Conservation (phyloP, 2,113 vertebrate species). For the Eolophus roseicapilla region DNA sequence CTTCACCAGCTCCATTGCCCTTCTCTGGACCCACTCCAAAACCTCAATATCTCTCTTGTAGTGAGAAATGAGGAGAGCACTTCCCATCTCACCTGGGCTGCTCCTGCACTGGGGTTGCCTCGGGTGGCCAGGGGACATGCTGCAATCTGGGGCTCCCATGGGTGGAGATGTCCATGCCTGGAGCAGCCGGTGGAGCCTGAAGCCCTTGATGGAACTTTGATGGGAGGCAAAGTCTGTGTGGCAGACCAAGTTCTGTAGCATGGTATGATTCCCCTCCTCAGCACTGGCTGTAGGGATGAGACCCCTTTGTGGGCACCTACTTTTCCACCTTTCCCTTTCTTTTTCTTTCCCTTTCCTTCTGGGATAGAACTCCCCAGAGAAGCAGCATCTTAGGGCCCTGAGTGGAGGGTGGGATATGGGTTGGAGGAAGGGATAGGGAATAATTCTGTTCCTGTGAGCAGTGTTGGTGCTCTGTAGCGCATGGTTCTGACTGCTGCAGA, state of each 20-base stretch:
- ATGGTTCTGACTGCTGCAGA: not conserved
- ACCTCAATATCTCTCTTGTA: not conserved
- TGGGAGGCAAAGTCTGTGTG: not conserved
- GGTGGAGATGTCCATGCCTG: not conserved
- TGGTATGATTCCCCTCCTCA: not conserved
- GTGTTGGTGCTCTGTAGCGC: not conserved
- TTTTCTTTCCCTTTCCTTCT: not conserved
- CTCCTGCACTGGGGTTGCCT: not conserved
- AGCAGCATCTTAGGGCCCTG: not conserved
- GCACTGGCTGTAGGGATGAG: not conserved
- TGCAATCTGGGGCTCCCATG: fast-evolving
- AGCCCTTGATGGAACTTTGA: not conserved
- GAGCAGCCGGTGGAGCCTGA: not conserved
- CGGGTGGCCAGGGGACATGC: fast-evolving
- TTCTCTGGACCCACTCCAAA: not conserved
- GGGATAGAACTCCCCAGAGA: not conserved
- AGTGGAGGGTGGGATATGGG: not conserved
- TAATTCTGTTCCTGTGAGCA: not conserved
- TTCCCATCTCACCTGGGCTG: not conserved
- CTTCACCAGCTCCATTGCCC: not conserved
- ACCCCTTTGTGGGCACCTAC: not conserved
- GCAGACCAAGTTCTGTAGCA: fast-evolving
- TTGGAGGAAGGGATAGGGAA: not conserved
- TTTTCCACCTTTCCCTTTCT: not conserved
- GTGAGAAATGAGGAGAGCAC: not conserved